These are phyloP conservation scores for Onychostruthus taczanowskii DNA, from an alignment of 2,113 vertebrate species.

Conservation along the genomic window DNA sequence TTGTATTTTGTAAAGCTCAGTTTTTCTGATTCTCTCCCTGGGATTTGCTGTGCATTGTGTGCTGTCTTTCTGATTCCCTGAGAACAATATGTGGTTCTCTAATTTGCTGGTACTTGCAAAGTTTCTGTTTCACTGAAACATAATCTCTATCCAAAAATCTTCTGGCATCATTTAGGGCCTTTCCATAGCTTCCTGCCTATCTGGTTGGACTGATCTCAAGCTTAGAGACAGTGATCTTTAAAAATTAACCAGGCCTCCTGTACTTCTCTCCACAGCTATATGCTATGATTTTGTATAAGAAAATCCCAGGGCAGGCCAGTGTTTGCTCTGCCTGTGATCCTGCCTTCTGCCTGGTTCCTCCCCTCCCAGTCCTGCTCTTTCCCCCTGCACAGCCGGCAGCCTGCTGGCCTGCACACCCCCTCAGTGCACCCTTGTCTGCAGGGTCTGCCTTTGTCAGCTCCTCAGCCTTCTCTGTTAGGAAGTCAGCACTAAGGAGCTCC, in stretches of 20 bases:
- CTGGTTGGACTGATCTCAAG: not conserved
- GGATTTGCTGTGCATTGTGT: not conserved
- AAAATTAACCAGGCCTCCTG: not conserved
- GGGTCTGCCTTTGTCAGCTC: not conserved
- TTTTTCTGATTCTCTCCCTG: not conserved
- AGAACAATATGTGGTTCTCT: not conserved
- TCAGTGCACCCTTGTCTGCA: not conserved
- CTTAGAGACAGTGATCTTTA: not conserved
- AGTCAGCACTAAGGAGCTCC: not conserved
- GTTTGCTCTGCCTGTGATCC: not conserved
- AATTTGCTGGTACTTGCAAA: not conserved
- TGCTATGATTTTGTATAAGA: not conserved
- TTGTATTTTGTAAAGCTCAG: not conserved
- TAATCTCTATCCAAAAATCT: not conserved
- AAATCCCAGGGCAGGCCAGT: not conserved
- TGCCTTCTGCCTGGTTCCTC: not conserved
- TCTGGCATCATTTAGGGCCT: not conserved
- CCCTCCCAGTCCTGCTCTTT: not conserved
- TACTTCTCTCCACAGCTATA: not conserved
- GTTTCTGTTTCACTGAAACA: not conserved
- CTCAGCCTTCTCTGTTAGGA: not conserved
- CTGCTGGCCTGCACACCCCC: not conserved
- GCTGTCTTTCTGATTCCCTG: not conserved
- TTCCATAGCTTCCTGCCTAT: not conserved
- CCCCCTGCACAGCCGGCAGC: not conserved